Evolutionary conservation across 2,113 vertebrate species (phyloP), one percentile per base, ranked within the genome.

Genomic region (Rhinichthys klamathensis): DNA sequence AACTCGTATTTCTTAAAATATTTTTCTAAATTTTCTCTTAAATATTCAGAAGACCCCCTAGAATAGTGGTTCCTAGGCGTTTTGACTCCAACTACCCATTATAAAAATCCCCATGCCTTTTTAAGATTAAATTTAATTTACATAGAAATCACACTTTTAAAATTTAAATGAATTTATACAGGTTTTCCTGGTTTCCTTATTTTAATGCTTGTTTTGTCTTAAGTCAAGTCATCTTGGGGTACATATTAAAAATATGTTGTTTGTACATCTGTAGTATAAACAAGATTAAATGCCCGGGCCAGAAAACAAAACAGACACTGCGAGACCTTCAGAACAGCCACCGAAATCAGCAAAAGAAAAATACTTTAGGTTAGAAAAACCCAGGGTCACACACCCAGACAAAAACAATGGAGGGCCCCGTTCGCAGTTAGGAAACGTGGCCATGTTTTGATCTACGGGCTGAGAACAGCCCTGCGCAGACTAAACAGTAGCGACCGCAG

Each of bases 401-500:
- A 46, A 87, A 89, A 89, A 89, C 88, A 89, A 84, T 84, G 83
- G 70, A 84, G 51, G 78, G 60, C 73, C 70, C 74, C 72, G 41
- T 76, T 61, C 73, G 74, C 35, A 70, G 79, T n/a, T 13, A 79
- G 77, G 90, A 90, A 91, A 90, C 49, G 89, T 30, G 86, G 72
- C 56, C 73, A 84, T 92, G 91, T 93, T 93, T 88, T 92, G 91
- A 93, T 92, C 90, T 89, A 90, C 81, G 58, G 86, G 88, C 63
- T 83, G 91, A 82, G 89, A 84, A 85, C 87, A 25, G 60, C 81
- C 76, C 74, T 84, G 78, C 86, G 83, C 87, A 95, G 94, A 95
- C 94, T 93, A 95, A 95, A 95, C 94, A 95, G 63, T 89, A 93
- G 91, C 90, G 90, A 88, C 77, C 44, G 87, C 87, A 78, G 86